Evolutionary conservation across 2,888 invertebrate species (phyloP), one percentile per base, ranked within the genome.

Genomic region (Resseliella maxima): DNA sequence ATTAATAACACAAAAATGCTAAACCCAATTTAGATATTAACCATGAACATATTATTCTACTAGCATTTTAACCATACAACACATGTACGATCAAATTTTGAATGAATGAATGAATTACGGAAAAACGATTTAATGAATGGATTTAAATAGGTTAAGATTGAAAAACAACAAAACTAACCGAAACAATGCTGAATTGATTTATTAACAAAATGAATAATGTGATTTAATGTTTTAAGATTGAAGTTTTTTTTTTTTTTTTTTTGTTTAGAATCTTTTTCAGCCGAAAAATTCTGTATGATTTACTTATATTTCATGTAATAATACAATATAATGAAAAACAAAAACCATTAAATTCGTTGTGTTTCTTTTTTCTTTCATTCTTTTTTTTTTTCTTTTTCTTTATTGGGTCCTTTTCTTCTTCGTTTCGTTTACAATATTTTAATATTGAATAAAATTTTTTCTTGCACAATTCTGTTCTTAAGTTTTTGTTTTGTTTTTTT

Each of bases 11-110:
- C 59, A 59, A 59, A 59, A 72, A 31, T 72, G 15, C 72, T 72
- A 31, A n/a, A 72, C 72, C 72, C 72, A 72, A 31, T 31, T 72
- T 72, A 72, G 72, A 72, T 72, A 72, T 72, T 72, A 72, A 35
- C 72, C 72, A 35, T 72, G 72, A 72, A 72, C 72, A 72, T 72
- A 72, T 72, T 72, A 72, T 59, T 59, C 72, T 72, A 72, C 72
- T 72, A 72, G 72, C 72, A 18, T 72, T 72, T 72, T 72, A 72
- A 72, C 31, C 72, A 31, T 35, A 31, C 31, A 59, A 59, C 0
- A 72, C 5, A 59, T 59, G 3, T 31, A 72, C 1, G 72, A 72
- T 72, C 27, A 72, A 31, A 59, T 59, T 2, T 8, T n/a, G 46
- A 59, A 59, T 2, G 27, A 59, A 59, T 24, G 2, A 24, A 24